A percentile compares a stretch with the other conserved stretches of the same genome.
Evolutionary conservation across 2,113 vertebrate species (phyloP).

Genomic region (Sinocyclocheilus maitianheensis): DNA sequence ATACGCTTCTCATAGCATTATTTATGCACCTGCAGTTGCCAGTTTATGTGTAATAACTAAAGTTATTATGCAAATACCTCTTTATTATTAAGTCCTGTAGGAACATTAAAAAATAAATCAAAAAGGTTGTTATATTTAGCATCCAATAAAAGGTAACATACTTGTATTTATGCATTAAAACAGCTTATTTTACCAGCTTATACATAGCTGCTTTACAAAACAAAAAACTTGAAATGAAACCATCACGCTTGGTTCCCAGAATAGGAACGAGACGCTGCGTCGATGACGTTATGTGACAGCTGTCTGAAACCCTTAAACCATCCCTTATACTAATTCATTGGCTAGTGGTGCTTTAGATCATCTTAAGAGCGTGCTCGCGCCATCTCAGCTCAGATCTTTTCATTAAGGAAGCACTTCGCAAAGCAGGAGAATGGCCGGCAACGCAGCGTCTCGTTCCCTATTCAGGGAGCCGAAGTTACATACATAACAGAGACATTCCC

Average conservation of each 20-base stretch:
- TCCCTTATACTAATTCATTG: not conserved
- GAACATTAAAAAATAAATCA: no score
- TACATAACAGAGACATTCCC: not conserved
- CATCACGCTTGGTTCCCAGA: not conserved
- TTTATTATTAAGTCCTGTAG: no score
- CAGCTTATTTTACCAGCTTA: no score
- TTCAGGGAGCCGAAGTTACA: not conserved
- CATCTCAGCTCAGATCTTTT: not conserved
- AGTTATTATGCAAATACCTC: no score
- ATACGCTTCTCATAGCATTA: no score
- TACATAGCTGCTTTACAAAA: no score
- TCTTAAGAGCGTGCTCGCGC: not conserved
- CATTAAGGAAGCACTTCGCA: not conserved
- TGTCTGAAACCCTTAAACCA: not conserved
- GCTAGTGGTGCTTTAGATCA: not conserved
- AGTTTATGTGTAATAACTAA: no score
- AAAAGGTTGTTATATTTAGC: no score
- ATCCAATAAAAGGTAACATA: no score
- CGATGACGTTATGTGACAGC: not conserved
- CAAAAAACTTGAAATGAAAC: no score
- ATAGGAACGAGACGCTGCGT: not conserved
- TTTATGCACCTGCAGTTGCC: no score
- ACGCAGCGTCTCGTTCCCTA: not conserved
- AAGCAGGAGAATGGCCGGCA: not conserved
- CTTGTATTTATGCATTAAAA: no score